phyloP scores from a whole-genome alignment of 2,113 vertebrate genomes.

The Machaerirhynchus nigripectus region DNA sequence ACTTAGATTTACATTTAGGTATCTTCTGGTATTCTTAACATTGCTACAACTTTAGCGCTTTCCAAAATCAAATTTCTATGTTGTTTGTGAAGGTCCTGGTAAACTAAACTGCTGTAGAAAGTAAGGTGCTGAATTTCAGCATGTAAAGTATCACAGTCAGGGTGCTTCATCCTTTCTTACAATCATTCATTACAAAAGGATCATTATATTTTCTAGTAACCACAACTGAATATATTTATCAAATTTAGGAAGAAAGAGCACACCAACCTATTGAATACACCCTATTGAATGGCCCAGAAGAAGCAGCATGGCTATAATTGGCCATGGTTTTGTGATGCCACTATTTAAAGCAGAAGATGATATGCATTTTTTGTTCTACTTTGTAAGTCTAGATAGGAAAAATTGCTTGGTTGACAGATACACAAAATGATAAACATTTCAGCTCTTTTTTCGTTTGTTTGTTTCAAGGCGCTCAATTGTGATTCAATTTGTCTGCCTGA shows the following conservation, averaged over 20 bases:
- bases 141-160: neutral
- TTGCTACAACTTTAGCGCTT: neutral
- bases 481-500: neutral
- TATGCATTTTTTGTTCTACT: neutral
- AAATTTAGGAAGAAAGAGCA: neutral
- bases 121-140: neutral
- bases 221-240: neutral
- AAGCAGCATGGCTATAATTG: neutral
- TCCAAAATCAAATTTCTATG: neutral
- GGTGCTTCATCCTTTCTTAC: neutral
- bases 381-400: neutral
- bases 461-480: neutral
- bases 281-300: neutral
- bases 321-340: neutral
- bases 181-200: neutral
- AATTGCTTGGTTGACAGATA: neutral
- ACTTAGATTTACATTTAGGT: neutral
- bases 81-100: neutral
- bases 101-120: neutral
- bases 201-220: neutral
- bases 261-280: accelerated
- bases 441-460: neutral
- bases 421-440: neutral
- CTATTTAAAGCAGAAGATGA: neutral
- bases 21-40: neutral